Evolutionary conservation across 2,888 invertebrate species (phyloP), one percentile per base, ranked within the genome.

Genomic region (Platerodrilus igneus): DNA sequence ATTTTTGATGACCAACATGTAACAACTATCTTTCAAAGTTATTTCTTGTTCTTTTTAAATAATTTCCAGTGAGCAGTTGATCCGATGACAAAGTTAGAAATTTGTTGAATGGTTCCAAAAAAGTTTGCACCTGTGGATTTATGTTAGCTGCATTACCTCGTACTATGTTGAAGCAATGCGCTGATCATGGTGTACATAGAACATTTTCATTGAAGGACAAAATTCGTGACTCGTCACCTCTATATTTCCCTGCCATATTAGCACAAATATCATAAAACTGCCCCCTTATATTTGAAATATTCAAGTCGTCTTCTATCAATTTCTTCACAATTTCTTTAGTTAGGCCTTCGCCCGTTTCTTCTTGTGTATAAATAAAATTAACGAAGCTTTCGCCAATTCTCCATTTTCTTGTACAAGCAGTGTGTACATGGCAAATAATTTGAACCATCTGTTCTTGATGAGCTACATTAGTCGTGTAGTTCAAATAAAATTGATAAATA

Each of bases 81-180:
- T 10, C 26, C 26, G 10, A 37, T 26, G 33, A 42, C 37, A 32
- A 42, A 37, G 28, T 21, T 37, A 31, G 7, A 37, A 3, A 31
- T n/a, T 6, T 25, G 30, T 19, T 35, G 35, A 18, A 41, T 19
- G 19, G 35, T 41, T 38, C 15, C 35, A n/a, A 37, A 47, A 16
- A 37, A 29, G 15, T 27, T 28, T 20, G 25, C 18, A 40, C 27
- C 22, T 22, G 14, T 22, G 22, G 7, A 7, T 21, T 33, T 31
- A 26, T 7, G 14, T 27, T 22, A 31, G 23, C 36, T 19, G 23
- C 27, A 34, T 33, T 19, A 16, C 34, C 30, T 11, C 37, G 16
- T 9, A 35, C 40, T 40, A 40, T 35, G 14, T 40, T 27, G 3
- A 40, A 29, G 13, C 31, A 31, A 13, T 37, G 37, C n/a, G 37